Percentiles rank a stretch among this genome's conserved stretches.
Evolutionary conservation across 1,140 invertebrate genomes (phyloP).

Genomic region (Mylabris phalerata): DNA sequence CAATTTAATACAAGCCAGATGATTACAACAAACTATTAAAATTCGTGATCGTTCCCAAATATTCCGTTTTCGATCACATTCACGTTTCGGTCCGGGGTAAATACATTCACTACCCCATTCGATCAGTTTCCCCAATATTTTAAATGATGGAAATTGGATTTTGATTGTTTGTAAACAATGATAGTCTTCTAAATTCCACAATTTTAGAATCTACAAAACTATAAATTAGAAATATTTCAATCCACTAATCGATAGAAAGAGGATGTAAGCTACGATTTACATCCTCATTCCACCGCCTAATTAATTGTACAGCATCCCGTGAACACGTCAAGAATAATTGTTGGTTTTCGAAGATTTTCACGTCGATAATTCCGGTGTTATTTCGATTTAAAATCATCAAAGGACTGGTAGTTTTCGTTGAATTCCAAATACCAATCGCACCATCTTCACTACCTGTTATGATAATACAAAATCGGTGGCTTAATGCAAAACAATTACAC

Average conservation of each 20-base stretch:
- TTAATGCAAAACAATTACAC: slow-evolving; percentile 45
- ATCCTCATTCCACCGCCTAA: not conserved
- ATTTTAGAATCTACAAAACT: slow-evolving; percentile 42
- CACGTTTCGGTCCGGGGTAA: slow-evolving; percentile 44
- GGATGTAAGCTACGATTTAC: too few species aligned
- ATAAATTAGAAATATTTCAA: slow-evolving; percentile 9
- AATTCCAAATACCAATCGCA: slow-evolving; percentile 46
- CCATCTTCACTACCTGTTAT: slow-evolving; percentile 46
- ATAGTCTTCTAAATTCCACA: slow-evolving; percentile 50
- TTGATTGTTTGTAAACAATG: slow-evolving; percentile 46
- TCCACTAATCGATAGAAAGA: not conserved
- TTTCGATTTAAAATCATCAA: slow-evolving; percentile 35
- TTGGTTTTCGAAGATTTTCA: slow-evolving; percentile 41
- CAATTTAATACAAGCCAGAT: slow-evolving; percentile 33
- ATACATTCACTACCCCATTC: slow-evolving; percentile 48
- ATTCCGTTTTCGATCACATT: not conserved
- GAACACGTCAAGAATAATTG: slow-evolving; percentile 44
- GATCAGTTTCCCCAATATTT: slow-evolving; percentile 45
- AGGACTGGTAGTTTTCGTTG: slow-evolving; percentile 37
- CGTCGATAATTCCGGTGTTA: slow-evolving; percentile 41
- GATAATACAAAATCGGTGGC: slow-evolving; percentile 40
- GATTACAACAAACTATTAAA: slow-evolving; percentile 43
- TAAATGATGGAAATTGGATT: slow-evolving; percentile 47
- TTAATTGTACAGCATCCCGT: slow-evolving; percentile 43
- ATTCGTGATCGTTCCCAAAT: slow-evolving; percentile 38